Percentiles rank a stretch among this genome's conserved stretches.
Evolutionary conservation across 2,797 vertebrate genomes (phyloP).

Genomic region (Trichosurus vulpecula): DNA sequence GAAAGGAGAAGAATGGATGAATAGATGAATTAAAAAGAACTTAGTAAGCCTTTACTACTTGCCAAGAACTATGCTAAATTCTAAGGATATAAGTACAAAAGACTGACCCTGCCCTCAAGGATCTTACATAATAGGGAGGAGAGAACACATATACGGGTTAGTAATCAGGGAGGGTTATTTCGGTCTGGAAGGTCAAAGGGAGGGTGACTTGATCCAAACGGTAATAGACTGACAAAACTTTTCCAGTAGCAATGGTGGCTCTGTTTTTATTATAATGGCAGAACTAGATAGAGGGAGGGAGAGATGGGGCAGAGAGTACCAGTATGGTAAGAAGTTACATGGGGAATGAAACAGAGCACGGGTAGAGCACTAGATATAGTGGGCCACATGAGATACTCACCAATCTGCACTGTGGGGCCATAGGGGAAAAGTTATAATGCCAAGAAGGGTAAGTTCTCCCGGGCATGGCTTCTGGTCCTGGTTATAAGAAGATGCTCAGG

Average conservation of each 20-base stretch:
- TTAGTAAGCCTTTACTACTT: neutral
- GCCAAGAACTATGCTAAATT: neutral
- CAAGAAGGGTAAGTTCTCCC: neutral
- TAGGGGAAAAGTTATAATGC: neutral
- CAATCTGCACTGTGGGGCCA: neutral
- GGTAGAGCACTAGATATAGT: neutral
- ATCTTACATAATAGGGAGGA: neutral
- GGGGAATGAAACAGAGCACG: neutral
- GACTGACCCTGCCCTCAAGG: too few relatives aligned
- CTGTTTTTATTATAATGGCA: neutral
- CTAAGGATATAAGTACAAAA: neutral
- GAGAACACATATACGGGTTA: neutral
- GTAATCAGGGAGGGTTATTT: neutral
- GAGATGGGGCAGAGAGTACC: neutral
- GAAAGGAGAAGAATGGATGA: neutral
- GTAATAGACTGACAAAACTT: neutral
- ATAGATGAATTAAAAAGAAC: neutral
- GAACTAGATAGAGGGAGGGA: neutral
- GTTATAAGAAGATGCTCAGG: neutral
- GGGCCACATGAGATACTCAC: neutral
- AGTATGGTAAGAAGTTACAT: neutral
- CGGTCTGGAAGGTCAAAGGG: neutral
- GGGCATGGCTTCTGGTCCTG: neutral
- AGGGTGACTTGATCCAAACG: neutral
- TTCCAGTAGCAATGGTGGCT: neutral